Evolutionary conservation across 2,888 invertebrate genomes (phyloP).

Genomic region (Hypercompe scribonia): DNA sequence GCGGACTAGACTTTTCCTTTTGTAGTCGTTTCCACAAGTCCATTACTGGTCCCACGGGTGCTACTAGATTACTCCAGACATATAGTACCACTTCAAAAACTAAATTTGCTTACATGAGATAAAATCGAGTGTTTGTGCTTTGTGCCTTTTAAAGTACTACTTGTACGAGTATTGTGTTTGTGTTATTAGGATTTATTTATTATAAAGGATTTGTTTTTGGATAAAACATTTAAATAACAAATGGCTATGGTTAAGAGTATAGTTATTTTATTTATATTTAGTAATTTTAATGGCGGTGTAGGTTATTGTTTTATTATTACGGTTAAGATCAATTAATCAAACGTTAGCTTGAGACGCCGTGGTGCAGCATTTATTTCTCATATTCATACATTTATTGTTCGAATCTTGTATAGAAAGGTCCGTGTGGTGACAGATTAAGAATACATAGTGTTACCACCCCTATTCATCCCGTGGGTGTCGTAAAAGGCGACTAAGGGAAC

Average conservation of each 20-base stretch:
- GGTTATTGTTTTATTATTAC: neutral
- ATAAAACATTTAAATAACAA: neutral
- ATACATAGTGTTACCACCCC: too few relatives aligned
- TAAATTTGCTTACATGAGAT: slow-evolving; percentile 57
- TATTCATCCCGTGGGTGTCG: too few relatives aligned
- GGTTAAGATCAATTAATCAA: too few relatives aligned
- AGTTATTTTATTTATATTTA: neutral
- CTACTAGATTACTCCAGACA: slow-evolving; percentile 65
- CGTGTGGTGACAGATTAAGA: too few relatives aligned
- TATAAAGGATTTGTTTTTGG: neutral
- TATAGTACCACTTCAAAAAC: slow-evolving; percentile 61
- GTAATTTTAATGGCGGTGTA: neutral
- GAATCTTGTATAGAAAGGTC: neutral
- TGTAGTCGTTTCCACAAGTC: slow-evolving; percentile 73
- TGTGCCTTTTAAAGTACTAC: slow-evolving; percentile 20
- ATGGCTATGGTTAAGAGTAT: neutral
- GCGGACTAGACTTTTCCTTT: slow-evolving; percentile 74
- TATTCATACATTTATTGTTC: neutral
- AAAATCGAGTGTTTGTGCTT: slow-evolving; percentile 44
- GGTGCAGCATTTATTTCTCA: neutral
- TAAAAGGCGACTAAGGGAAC: too few relatives aligned
- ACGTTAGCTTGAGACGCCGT: neutral
- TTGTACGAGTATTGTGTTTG: too few relatives aligned
- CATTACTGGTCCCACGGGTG: slow-evolving; percentile 75
- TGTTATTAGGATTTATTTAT: neutral